Conservation (phyloP, 1,140 invertebrate genomes). For the Phymorhynchus buccinoides region DNA sequence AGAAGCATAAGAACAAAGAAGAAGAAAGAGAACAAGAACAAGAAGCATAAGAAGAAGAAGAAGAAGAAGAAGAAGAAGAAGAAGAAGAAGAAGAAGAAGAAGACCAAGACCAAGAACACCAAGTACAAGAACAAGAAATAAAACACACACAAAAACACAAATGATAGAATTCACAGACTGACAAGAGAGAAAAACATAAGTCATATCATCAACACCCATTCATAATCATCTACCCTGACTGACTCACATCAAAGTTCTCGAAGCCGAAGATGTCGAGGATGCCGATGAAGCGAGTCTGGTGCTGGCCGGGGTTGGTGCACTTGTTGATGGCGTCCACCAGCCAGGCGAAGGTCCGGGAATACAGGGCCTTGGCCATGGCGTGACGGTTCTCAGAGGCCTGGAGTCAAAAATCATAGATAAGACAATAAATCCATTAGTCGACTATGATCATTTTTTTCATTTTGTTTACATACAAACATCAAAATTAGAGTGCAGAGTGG, state of each 20-base stretch:
- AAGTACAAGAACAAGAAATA: background rate
- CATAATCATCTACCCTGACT: background rate
- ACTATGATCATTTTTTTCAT: too few relatives aligned
- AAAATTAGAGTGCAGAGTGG: too few relatives aligned
- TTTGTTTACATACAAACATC: too few relatives aligned
- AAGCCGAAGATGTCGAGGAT: conserved; percentile 99
- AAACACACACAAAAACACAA: background rate
- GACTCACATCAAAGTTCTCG: conserved; percentile 92
- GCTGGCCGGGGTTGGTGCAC: conserved; percentile 94
- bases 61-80: background rate
- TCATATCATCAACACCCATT: background rate
- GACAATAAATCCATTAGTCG: too few relatives aligned
- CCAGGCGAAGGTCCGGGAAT: conserved; percentile 99
- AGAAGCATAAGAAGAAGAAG: background rate
- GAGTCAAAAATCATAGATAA: background rate
- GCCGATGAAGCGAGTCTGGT: conserved; percentile 98
- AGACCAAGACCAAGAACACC: background rate
- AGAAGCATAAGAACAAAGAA: too few relatives aligned
- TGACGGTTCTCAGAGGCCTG: conserved; percentile 91
- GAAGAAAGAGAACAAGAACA: too few relatives aligned
- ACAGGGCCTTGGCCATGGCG: conserved; percentile 98
- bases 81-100: background rate
- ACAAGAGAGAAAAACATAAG: background rate
- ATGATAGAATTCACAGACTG: background rate
- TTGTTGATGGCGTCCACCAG: conserved; percentile 96